Evolutionary conservation across 2,113 vertebrate species (phyloP), one percentile per base, ranked within the genome.

Genomic region (Aegithalos caudatus): DNA sequence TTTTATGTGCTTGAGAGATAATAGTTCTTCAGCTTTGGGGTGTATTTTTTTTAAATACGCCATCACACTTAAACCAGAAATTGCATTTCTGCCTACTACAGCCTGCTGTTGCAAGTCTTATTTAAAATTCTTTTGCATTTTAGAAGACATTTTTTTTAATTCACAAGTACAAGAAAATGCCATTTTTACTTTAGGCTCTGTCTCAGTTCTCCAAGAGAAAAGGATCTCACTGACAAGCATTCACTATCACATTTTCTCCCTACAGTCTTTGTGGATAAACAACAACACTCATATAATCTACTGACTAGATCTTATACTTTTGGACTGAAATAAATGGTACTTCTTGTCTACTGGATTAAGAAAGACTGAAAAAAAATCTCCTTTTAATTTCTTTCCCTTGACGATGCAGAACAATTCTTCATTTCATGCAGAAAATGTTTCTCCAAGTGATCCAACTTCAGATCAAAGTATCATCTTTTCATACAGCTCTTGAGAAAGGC

Each of bases 281-380:
- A 93, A 84, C 64, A 93, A 54, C 60, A 81, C 31, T 92, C 81
- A 71, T 28, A 57, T 74, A 70, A 96, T 94, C 93, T 71, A 64
- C 56, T 44, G 47, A 88, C 44, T 71, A 64, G 67, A 93, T 94
- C 88, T 90, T 92, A 53, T 9, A 58, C 51, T 93, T 89, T 31
- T 60, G 85, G 50, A 92, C 78, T 56, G 74, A 91, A 90, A 90
- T 86, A 90, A 96, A 93, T 90, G 88, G 23, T 92, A 29, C n/a
- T 95, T 83, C 62, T 95, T 96, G 71, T 90, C 22, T 77, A 90
- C 51, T 33, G 74, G 84, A 81, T 78, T 96, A 94, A 84, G n/a
- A 81, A 14, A 71, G 31, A 77, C 47, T 58, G 44, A 45, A 67
- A 84, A 79, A 74, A 69, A 17, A 35, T 37, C 66, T 94, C 37